phyloP scores from a whole-genome alignment of 2,888 invertebrate species.

The Pyrochroa serraticornis region DNA sequence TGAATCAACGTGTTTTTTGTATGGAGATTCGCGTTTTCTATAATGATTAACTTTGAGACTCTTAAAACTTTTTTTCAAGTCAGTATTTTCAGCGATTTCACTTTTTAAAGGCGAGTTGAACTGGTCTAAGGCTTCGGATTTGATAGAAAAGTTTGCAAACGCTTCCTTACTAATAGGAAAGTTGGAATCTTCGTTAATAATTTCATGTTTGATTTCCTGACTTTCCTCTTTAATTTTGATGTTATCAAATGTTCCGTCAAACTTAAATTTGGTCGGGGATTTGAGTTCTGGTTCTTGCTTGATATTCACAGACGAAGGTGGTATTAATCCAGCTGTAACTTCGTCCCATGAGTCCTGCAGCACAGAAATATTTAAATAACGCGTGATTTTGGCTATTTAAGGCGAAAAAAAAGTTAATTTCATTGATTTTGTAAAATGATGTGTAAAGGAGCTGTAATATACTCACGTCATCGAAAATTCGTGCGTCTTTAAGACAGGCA shows the following conservation, averaged over 20 bases:
- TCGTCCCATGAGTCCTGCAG: background rate
- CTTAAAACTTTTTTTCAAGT: conserved; percentile 19
- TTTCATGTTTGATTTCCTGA: conserved; percentile 28
- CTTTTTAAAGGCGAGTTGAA: conserved; percentile 31
- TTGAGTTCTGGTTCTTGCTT: no score
- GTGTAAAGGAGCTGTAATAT: no score
- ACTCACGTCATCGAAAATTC: conserved; percentile 6
- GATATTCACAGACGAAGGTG: background rate
- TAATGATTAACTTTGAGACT: conserved; percentile 13
- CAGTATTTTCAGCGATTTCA: conserved; percentile 23
- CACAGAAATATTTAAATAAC: background rate
- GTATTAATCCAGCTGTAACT: background rate
- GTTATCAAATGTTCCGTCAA: background rate
- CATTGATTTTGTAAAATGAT: no score
- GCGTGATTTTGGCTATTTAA: background rate
- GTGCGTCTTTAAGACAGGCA: background rate
- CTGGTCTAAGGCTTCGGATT: conserved; percentile 26
- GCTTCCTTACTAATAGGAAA: conserved; percentile 43
- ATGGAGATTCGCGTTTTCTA: conserved; percentile 22
- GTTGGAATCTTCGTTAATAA: conserved; percentile 36
- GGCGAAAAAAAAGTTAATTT: no score
- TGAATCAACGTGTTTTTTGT: conserved; percentile 7
- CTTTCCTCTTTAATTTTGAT: conserved; percentile 13
- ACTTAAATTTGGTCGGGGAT: no score
- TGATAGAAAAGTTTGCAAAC: conserved; percentile 36